phyloP scores from a whole-genome alignment of 2,797 vertebrate species.

The Silurus aristotelis region DNA sequence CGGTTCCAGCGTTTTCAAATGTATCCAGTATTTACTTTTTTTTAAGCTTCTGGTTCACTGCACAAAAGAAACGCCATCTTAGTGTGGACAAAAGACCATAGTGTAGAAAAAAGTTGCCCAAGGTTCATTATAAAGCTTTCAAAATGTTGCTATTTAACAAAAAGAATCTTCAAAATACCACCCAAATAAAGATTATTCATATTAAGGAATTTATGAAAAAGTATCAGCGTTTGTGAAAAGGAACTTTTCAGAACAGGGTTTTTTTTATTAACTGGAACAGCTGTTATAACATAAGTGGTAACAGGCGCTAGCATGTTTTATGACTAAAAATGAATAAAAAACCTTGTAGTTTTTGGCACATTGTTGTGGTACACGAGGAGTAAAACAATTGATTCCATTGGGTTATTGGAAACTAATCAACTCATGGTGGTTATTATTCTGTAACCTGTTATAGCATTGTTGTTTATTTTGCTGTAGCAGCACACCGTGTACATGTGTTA shows the following conservation, averaged over 20 bases:
- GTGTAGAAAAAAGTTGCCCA: too few relatives aligned
- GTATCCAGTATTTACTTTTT: too few relatives aligned
- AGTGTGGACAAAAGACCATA: too few relatives aligned
- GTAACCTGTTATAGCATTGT: too few relatives aligned
- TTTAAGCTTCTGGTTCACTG: too few relatives aligned
- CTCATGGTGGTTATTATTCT: background rate
- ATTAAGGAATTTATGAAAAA: background rate
- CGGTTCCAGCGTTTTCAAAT: too few relatives aligned
- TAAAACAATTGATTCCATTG: background rate
- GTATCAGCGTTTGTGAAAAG: background rate
- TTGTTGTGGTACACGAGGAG: background rate
- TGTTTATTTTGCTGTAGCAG: background rate
- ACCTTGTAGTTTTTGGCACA: background rate
- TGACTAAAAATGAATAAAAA: background rate
- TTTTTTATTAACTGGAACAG: background rate
- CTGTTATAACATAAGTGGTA: background rate
- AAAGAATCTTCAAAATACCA: background rate
- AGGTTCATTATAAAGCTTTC: background rate
- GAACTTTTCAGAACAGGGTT: background rate
- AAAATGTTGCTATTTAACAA: background rate
- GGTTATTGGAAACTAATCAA: background rate
- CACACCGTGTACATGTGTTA: background rate
- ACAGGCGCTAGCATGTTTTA: background rate
- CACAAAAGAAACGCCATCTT: too few relatives aligned
- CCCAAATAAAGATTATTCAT: too few relatives aligned